Conservation (phyloP, 2,797 vertebrate genomes). For the Paramormyrops hopkinsi region DNA sequence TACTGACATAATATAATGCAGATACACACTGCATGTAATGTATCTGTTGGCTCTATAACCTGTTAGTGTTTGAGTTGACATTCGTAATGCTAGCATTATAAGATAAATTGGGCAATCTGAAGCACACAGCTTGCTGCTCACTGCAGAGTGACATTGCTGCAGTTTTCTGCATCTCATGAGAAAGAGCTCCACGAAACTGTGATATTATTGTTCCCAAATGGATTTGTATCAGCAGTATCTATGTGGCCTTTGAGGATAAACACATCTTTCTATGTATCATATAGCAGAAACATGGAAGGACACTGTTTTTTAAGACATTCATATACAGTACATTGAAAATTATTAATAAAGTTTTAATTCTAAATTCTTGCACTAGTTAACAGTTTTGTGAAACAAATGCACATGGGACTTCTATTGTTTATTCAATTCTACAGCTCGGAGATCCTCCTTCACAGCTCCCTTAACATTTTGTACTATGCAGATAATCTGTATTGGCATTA, state of each 20-base stretch:
- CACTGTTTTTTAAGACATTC: background rate
- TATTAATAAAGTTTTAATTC: background rate
- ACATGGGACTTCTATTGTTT: background rate
- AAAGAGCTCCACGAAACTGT: background rate
- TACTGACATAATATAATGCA: background rate
- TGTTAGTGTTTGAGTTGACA: background rate
- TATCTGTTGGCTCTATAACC: background rate
- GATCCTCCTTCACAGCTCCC: background rate
- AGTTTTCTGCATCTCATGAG: background rate
- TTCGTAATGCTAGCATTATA: background rate
- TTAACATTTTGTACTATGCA: conserved; percentile 12
- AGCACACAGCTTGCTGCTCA: background rate
- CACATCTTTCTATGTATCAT: background rate
- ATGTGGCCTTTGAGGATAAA: background rate
- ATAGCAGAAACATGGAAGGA: background rate
- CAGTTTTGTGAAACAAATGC: background rate
- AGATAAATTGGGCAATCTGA: background rate
- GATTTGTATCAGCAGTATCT: background rate
- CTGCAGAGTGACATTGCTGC: background rate
- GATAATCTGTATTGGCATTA: conserved; percentile 9
- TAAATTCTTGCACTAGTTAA: background rate
- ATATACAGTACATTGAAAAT: background rate
- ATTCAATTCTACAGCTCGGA: background rate
- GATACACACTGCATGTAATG: background rate
- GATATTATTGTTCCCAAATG: background rate